phyloP scores from a whole-genome alignment of 2,888 invertebrate genomes.

The Alsophila aescularia region DNA sequence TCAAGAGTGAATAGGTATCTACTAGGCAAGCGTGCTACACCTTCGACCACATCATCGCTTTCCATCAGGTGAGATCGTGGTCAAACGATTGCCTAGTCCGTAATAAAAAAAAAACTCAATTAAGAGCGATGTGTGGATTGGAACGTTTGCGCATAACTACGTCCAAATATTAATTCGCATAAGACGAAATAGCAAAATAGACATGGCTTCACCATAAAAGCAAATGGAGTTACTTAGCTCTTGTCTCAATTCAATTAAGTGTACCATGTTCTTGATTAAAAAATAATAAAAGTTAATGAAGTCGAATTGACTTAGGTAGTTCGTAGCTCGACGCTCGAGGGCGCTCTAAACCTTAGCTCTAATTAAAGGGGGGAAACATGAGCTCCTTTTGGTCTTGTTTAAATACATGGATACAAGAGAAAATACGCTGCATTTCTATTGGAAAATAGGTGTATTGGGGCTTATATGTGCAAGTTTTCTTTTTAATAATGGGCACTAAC shows the following conservation, averaged over 20 bases:
- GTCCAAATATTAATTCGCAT: too few species aligned
- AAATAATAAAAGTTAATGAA: conserved; percentile 57
- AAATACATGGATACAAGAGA: conserved; percentile 38
- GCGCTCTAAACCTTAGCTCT: conserved; percentile 54
- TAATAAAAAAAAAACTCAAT: too few species aligned
- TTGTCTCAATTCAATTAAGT: conserved; percentile 40
- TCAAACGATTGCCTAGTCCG: too few species aligned
- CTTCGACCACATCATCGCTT: too few species aligned
- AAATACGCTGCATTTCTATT: conserved; percentile 17
- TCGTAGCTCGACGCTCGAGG: conserved; percentile 43
- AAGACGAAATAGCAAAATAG: too few species aligned
- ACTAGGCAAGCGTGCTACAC: too few species aligned
- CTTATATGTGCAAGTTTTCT: not conserved
- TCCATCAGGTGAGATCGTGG: too few species aligned
- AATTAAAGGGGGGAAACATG: conserved; percentile 61
- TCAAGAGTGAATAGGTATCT: too few species aligned
- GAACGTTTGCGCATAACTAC: too few species aligned
- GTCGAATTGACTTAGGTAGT: conserved; percentile 55
- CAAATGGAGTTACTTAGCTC: not conserved
- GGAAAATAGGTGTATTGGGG: conserved; percentile 3
- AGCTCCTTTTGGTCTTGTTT: conserved; percentile 44
- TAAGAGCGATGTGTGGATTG: too few species aligned
- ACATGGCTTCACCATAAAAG: not conserved
- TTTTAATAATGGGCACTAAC: not conserved
- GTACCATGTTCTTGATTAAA: conserved; percentile 50